Conservation (phyloP, 2,113 vertebrate genomes). For the Panurus biarmicus region DNA sequence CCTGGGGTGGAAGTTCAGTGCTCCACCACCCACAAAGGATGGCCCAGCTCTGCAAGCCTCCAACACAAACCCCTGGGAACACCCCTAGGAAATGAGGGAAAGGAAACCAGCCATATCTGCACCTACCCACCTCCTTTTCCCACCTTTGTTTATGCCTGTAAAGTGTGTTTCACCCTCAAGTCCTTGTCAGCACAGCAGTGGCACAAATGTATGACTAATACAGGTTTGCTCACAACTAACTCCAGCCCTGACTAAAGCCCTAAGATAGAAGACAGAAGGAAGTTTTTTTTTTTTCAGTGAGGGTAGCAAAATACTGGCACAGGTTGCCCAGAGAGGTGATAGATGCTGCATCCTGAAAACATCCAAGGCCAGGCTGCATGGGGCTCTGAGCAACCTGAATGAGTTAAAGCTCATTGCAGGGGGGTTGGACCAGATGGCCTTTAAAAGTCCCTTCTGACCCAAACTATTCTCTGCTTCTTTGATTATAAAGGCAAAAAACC, state of each 20-base stretch:
- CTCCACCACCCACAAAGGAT: neutral
- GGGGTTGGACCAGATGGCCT: accelerated
- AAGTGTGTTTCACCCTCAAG: neutral
- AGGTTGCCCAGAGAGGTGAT: no score
- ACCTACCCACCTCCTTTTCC: neutral
- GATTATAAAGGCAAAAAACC: neutral
- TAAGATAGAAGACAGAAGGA: neutral
- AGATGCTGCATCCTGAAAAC: neutral
- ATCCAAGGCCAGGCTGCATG: neutral
- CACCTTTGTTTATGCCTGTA: neutral
- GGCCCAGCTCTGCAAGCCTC: neutral
- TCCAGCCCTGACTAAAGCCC: neutral
- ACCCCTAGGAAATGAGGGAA: neutral
- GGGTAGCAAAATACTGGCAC: neutral
- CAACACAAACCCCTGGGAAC: no score
- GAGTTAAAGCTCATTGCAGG: no score
- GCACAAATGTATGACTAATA: neutral
- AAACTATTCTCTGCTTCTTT: neutral
- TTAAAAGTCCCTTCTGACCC: neutral
- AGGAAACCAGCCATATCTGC: neutral
- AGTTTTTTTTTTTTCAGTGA: neutral
- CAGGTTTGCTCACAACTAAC: neutral
- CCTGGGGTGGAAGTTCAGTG: neutral
- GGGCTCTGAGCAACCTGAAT: neutral
- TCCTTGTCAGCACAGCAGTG: no score